phyloP scores from a whole-genome alignment of 1,140 invertebrate genomes.

The Dryas iulia region DNA sequence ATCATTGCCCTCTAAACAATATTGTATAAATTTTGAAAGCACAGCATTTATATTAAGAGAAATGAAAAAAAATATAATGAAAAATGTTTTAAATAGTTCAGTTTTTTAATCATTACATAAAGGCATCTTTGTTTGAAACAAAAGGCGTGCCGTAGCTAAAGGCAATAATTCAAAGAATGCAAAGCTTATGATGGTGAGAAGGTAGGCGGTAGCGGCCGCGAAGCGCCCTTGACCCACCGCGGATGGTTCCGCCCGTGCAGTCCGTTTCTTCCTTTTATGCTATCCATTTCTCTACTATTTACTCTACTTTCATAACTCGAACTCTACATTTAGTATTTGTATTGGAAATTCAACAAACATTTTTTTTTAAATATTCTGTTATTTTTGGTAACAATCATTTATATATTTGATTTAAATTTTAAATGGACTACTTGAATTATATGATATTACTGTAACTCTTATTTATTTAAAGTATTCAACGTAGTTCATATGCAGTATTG shows the following conservation, averaged over 20 bases:
- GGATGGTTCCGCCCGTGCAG: conserved; percentile 39
- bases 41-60: not conserved
- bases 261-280: conserved; percentile 43
- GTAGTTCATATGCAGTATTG: not conserved
- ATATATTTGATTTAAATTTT: not conserved
- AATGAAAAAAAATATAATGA: not conserved
- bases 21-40: not conserved
- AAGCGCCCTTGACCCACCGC: conserved; percentile 55
- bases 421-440: not conserved
- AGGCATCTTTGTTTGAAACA: conserved; percentile 30
- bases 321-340: not conserved
- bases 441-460: not conserved
- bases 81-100: not conserved
- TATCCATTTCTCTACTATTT: conserved; percentile 47
- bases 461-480: not conserved
- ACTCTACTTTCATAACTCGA: conserved; percentile 13
- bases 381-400: too few species aligned
- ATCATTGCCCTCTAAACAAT: not conserved
- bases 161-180: conserved; percentile 45
- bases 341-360: not conserved
- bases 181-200: conserved; percentile 36
- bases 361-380: not conserved
- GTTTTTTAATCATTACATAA: conserved; percentile 20
- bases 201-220: conserved; percentile 48
- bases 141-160: conserved; percentile 40